phyloP scores from a whole-genome alignment of 1,140 invertebrate species.

The Papilio glaucus region DNA sequence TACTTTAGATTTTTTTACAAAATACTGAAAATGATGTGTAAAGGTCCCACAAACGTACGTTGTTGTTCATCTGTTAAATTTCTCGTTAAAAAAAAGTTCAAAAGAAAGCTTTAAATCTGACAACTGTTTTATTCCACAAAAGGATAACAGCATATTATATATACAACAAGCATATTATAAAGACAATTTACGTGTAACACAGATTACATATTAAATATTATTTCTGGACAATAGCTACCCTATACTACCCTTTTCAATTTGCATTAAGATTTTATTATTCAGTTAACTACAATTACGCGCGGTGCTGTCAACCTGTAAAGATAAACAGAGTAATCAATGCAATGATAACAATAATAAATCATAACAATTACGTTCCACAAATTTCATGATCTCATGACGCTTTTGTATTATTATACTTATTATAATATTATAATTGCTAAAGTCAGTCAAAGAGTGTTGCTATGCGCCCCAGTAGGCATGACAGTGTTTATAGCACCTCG shows the following conservation, averaged over 20 bases:
- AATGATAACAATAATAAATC: neutral
- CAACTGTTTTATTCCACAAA: too few relatives aligned
- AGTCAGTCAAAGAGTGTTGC: slow-evolving; percentile 12
- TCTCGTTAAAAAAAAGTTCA: too few relatives aligned
- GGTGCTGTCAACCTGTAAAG: neutral
- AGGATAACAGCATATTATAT: neutral
- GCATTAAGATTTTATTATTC: neutral
- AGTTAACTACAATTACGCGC: neutral
- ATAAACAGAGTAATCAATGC: neutral
- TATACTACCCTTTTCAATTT: neutral
- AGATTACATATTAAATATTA: neutral
- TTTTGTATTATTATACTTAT: too few relatives aligned
- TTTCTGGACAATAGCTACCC: neutral
- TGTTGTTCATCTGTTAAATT: too few relatives aligned
- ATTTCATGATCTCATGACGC: too few relatives aligned
- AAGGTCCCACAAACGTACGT: too few relatives aligned
- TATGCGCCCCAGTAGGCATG: neutral
- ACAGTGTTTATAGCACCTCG: neutral
- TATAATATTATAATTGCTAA: too few relatives aligned
- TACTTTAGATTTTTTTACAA: too few relatives aligned
- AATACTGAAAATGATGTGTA: too few relatives aligned
- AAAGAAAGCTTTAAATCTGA: too few relatives aligned
- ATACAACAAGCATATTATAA: neutral
- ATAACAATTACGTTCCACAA: too few relatives aligned
- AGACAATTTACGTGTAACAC: neutral